These are phyloP conservation scores for Dichetophora obliterata DNA, from an alignment of 2,888 invertebrate genomes.

Conservation along the genomic window DNA sequence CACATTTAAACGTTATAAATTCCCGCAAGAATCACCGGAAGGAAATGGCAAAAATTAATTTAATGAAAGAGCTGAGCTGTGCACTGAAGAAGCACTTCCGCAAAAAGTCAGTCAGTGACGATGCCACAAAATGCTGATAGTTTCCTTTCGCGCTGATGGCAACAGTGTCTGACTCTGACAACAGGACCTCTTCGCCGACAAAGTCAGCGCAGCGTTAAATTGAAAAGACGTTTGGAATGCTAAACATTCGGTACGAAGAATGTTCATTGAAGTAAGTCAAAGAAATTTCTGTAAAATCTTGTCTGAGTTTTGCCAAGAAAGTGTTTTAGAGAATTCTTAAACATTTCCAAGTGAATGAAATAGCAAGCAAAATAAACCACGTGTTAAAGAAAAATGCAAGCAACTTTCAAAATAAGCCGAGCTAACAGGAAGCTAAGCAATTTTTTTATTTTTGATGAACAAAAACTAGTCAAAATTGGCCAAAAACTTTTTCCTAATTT, in stretches of 20 bases:
- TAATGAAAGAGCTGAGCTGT: conserved; percentile 1
- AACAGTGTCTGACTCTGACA: background rate
- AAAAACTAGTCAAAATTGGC: too few species aligned
- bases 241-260: conserved; percentile 11
- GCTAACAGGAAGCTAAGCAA: too few species aligned
- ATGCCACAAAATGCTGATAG: background rate
- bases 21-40: conserved; percentile 23
- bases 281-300: background rate
- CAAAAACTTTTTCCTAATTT: too few species aligned
- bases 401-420: background rate
- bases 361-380: background rate
- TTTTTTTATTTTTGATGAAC: too few species aligned
- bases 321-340: background rate
- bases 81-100: background rate
- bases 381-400: background rate
- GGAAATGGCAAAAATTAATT: conserved; percentile 34
- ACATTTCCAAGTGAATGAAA: background rate
- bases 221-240: conserved; percentile 15
- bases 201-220: background rate
- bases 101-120: background rate
- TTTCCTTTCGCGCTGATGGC: too few species aligned
- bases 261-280: background rate
- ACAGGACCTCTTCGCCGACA: background rate
- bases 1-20: conserved; percentile 20
- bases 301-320: too few species aligned